These are phyloP conservation scores for Podilymbus podiceps DNA, from an alignment of 2,113 vertebrate species.

Conservation along the genomic window DNA sequence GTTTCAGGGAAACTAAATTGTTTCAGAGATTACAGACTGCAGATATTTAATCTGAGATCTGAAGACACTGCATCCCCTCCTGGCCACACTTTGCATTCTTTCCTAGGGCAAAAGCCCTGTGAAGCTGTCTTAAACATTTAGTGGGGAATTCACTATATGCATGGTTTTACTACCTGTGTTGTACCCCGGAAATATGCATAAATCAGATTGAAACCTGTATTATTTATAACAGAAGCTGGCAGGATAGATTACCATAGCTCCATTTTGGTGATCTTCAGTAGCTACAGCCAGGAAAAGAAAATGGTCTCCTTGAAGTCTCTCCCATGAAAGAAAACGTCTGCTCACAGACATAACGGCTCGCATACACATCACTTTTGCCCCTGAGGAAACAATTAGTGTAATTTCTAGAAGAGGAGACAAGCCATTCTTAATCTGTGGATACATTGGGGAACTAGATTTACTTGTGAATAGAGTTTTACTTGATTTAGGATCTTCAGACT, in stretches of 20 bases:
- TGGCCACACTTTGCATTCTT: neutral
- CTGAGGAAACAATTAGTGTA: neutral
- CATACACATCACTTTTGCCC: neutral
- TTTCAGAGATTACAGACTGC: neutral
- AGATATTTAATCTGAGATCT: neutral
- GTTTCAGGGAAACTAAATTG: neutral
- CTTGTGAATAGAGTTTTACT: neutral
- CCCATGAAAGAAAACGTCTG: neutral
- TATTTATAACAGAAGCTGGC: neutral
- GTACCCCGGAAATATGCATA: neutral
- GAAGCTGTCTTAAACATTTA: neutral
- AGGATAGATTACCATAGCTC: neutral
- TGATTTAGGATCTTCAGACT: neutral
- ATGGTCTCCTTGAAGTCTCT: neutral
- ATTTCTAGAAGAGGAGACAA: neutral
- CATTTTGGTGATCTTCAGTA: neutral
- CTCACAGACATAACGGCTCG: neutral
- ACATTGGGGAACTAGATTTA: accelerated
- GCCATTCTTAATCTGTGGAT: neutral
- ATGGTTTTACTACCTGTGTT: neutral
- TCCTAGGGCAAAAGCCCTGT: neutral
- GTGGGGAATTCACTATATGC: neutral
- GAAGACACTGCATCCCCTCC: neutral
- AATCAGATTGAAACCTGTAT: neutral
- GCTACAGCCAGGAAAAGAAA: neutral